Evolutionary conservation across 2,113 vertebrate genomes (phyloP), one percentile per base, ranked within the genome.

Genomic region (Pelmatolapia mariae): DNA sequence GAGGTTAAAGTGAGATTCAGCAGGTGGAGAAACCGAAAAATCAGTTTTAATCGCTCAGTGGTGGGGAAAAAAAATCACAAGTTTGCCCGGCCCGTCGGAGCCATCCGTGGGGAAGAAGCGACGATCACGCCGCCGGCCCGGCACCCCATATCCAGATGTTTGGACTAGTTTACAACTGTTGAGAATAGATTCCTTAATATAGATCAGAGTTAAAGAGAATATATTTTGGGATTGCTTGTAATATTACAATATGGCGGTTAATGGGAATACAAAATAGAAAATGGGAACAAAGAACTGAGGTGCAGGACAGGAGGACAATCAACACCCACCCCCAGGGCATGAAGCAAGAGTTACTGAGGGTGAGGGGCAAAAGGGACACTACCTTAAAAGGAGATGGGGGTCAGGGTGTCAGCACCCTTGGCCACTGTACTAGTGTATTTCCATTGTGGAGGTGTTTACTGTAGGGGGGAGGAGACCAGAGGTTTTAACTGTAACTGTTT

Each of bases 101-200:
- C 52, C 52, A 11, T 54, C 10, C 10, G 52, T 54, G 52, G n/a
- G 0, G n/a, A 54, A 10, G 52, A 54, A 22, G 52, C n/a, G 22
- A 11, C 10, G n/a, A 54, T 54, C 2, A 5, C 10, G 0, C 52
- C 2, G 52, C n/a, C 10, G 2, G n/a, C 52, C 52, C 5, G 10
- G n/a, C 52, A 54, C n/a, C 1, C 52, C 52, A 54, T 0, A 22
- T n/a, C 0, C 52, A 54, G 52, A 54, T 54, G 52, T 54, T 54
- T 54, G 52, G 52, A 22, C n/a, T 6, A 54, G 52, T 54, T 54
- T 54, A 54, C n/a, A 54, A 54, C 52, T 54, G 52, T 53, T 53
- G 52, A 53, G 52, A 11, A 53, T 53, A 11, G 52, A 53, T 22
- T 53, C 52, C 19, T 53, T 53, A 53, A 53, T 53, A 53, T 53